These are phyloP conservation scores for Rafetus swinhoei DNA, from an alignment of 2,113 vertebrate genomes.

Conservation along the genomic window DNA sequence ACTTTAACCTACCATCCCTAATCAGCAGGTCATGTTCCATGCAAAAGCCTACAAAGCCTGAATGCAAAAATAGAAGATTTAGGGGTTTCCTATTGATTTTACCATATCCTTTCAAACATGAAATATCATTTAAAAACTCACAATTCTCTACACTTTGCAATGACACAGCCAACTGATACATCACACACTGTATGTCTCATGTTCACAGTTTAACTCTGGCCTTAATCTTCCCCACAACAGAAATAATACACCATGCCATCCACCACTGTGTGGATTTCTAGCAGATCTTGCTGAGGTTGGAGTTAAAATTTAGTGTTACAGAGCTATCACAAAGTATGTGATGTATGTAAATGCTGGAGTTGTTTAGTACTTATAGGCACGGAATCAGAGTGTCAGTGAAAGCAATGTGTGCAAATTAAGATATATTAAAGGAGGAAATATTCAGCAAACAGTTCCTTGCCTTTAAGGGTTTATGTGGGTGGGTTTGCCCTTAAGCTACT, in stretches of 20 bases:
- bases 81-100: neutral
- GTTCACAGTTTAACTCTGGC: neutral
- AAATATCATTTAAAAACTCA: neutral
- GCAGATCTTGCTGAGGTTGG: neutral
- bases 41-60: neutral
- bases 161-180: neutral
- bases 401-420: neutral
- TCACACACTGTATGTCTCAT: neutral
- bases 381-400: conserved; percentile 25
- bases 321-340: neutral
- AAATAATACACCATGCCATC: neutral
- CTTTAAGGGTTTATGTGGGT: neutral
- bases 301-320: conserved; percentile 8
- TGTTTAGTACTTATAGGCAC: conserved; percentile 15
- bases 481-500: neutral
- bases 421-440: neutral
- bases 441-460: neutral
- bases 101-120: neutral
- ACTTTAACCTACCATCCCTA: neutral
- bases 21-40: neutral
- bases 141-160: neutral
- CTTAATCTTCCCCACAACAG: neutral
- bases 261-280: neutral
- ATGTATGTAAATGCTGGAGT: neutral
- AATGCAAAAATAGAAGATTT: neutral